Percentiles rank a stretch among this genome's conserved stretches.
Evolutionary conservation across 2,113 vertebrate species (phyloP).

Genomic region (Eptatretus burgeri): DNA sequence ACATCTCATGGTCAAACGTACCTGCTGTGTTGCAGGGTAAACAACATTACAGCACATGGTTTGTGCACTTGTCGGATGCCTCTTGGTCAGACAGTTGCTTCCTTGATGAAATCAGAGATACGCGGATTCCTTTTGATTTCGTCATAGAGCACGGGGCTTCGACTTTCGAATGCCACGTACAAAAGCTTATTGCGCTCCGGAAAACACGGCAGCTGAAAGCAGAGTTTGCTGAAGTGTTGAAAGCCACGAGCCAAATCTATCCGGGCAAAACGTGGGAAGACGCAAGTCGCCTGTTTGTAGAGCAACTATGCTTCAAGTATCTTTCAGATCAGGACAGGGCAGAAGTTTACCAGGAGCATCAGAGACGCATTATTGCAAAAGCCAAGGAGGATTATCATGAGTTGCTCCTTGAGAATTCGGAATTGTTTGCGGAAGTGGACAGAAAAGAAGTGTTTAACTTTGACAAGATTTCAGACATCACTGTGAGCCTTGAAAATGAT

Average conservation of each 20-base stretch:
- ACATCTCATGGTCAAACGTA: slow-evolving; percentile 36
- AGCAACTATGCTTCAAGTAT: slow-evolving; percentile 71
- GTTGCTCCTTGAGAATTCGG: slow-evolving; percentile 69
- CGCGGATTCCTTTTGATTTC: slow-evolving; percentile 65
- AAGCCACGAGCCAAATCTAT: slow-evolving; percentile 51
- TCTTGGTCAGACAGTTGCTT: slow-evolving; percentile 64
- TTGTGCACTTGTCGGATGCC: slow-evolving; percentile 60
- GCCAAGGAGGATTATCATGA: slow-evolving; percentile 96
- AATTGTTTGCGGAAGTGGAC: slow-evolving; percentile 83
- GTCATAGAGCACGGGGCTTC: slow-evolving; percentile 32
- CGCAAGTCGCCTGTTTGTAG: slow-evolving; percentile 21
- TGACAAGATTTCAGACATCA: slow-evolving; percentile 93
- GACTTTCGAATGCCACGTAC: slow-evolving; percentile 42
- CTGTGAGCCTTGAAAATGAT: slow-evolving; percentile 65
- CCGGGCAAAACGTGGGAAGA: slow-evolving; percentile 92
- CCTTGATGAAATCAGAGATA: slow-evolving; percentile 38
- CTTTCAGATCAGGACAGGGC: slow-evolving; percentile 55
- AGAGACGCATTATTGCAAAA: slow-evolving; percentile 65
- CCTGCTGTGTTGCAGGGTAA: slow-evolving; percentile 60
- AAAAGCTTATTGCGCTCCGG: slow-evolving; percentile 43
- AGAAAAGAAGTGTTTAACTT: slow-evolving; percentile 87
- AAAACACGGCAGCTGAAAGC: slow-evolving; percentile 43
- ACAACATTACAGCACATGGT: slow-evolving; percentile 55
- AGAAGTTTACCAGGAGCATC: slow-evolving; percentile 69
- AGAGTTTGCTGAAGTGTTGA: slow-evolving; percentile 55